A percentile compares a stretch with the other conserved stretches of the same genome.
phyloP scores from a whole-genome alignment of 2,888 invertebrate genomes.

The Limenitis camilla region DNA sequence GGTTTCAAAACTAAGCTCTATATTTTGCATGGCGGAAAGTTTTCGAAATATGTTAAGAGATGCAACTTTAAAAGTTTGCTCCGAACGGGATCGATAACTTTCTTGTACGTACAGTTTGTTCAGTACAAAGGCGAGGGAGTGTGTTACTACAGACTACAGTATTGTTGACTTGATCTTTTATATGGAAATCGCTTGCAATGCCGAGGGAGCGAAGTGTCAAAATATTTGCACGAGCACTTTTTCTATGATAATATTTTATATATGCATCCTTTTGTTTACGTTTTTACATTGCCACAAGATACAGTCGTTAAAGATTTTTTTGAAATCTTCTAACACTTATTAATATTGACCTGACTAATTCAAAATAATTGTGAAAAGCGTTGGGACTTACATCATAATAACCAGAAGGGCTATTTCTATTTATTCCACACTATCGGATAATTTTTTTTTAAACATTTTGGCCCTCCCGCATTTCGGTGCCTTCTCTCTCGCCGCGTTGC shows the following conservation, averaged over 20 bases:
- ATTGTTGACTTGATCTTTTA: constrained; percentile 27
- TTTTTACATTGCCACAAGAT: no score
- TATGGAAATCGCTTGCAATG: constrained; percentile 25
- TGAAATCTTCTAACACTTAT: no score
- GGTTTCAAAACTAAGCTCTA: constrained; percentile 11
- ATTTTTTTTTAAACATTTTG: no score
- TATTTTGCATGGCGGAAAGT: constrained; percentile 17
- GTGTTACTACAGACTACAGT: constrained; percentile 16
- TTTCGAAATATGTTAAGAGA: constrained; percentile 30
- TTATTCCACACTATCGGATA: no score
- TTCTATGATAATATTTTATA: constrained; percentile 4
- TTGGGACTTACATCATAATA: no score
- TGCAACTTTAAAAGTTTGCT: constrained; percentile 34
- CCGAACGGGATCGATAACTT: constrained; percentile 33
- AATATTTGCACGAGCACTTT: constrained; percentile 13
- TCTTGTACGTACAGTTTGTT: constrained; percentile 21
- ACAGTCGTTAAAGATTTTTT: no score
- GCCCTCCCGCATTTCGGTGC: no score
- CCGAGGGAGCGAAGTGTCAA: constrained; percentile 11
- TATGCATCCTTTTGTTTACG: no score
- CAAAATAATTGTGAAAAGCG: no score
- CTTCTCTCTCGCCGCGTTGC: no score
- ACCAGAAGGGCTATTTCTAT: no score
- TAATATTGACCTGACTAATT: no score
- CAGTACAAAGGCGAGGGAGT: constrained; percentile 17